Percentiles rank a stretch among this genome's conserved stretches.
These are phyloP conservation scores for Agrochola macilenta DNA, from an alignment of 2,888 invertebrate genomes.

Conservation along the genomic window DNA sequence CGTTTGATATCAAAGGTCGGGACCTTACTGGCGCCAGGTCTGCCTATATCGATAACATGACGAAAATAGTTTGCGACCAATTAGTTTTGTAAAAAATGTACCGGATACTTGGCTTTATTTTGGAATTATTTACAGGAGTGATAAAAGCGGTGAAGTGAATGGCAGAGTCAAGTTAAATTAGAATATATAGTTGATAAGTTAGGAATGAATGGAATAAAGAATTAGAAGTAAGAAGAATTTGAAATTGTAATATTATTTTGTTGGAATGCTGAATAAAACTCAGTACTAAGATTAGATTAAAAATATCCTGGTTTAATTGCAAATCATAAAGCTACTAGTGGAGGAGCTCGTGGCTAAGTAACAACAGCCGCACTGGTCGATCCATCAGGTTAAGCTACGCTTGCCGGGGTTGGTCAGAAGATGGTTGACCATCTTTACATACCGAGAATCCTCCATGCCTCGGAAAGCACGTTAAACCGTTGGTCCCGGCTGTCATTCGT, in stretches of 20 bases:
- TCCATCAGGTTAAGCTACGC: too few species aligned
- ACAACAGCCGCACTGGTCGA: too few species aligned
- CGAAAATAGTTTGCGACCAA: conserved; percentile 66
- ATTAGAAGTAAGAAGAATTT: not conserved
- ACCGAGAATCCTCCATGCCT: too few species aligned
- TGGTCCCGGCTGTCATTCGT: too few species aligned
- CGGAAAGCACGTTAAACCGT: too few species aligned
- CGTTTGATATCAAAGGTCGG: conserved; percentile 70
- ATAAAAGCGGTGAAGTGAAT: conserved; percentile 52
- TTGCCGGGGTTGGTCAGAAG: too few species aligned
- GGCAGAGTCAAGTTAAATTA: conserved; percentile 16
- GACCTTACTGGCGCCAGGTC: conserved; percentile 76
- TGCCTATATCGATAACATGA: conserved; percentile 64
- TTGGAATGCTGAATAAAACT: not conserved
- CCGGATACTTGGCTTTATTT: conserved; percentile 68
- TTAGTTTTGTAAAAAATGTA: conserved; percentile 64
- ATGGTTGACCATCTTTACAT: too few species aligned
- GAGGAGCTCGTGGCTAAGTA: too few species aligned
- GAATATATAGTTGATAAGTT: conserved; percentile 33
- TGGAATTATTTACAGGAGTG: conserved; percentile 50
- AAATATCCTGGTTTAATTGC: not conserved
- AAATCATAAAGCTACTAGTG: not conserved
- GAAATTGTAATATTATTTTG: not conserved
- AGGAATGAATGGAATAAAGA: conserved; percentile 25
- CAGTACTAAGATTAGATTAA: not conserved